Evolutionary conservation across 1,140 invertebrate species (phyloP).

Genomic region (Fopius arisanus): DNA sequence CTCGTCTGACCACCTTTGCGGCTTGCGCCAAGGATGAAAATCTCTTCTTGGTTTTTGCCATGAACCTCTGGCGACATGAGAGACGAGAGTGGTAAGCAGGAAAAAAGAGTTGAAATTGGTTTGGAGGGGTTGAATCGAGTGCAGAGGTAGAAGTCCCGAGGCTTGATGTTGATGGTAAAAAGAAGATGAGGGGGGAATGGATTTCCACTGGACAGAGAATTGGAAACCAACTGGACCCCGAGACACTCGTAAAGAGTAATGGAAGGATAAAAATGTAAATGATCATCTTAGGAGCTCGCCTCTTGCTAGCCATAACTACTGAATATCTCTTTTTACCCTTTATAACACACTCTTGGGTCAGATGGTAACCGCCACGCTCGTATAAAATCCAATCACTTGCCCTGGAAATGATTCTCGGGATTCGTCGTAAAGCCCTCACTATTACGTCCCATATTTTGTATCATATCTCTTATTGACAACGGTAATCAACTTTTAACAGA

Average conservation of each 20-base stretch:
- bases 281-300: conserved; percentile 35
- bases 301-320: conserved; percentile 7
- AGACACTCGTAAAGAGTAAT: conserved; percentile 41
- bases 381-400: conserved; percentile 18
- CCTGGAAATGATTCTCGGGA: conserved; percentile 23
- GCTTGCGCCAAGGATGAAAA: conserved; percentile 1
- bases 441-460: background rate
- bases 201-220: conserved; percentile 14
- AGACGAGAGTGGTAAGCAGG: background rate
- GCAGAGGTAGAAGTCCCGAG: background rate
- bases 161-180: background rate
- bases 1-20: conserved; percentile 37
- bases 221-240: conserved; percentile 30
- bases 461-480: background rate
- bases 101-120: no score
- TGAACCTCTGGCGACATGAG: background rate
- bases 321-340: conserved; percentile 25
- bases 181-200: conserved; percentile 14
- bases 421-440: background rate
- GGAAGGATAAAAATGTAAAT: conserved; percentile 43
- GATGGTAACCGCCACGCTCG: background rate
- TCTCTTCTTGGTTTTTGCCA: background rate
- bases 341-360: conserved; percentile 25
- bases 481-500: background rate
- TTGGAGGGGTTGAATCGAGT: conserved; percentile 13